Conservation (phyloP, 2,113 vertebrate species). For the Morone saxatilis region DNA sequence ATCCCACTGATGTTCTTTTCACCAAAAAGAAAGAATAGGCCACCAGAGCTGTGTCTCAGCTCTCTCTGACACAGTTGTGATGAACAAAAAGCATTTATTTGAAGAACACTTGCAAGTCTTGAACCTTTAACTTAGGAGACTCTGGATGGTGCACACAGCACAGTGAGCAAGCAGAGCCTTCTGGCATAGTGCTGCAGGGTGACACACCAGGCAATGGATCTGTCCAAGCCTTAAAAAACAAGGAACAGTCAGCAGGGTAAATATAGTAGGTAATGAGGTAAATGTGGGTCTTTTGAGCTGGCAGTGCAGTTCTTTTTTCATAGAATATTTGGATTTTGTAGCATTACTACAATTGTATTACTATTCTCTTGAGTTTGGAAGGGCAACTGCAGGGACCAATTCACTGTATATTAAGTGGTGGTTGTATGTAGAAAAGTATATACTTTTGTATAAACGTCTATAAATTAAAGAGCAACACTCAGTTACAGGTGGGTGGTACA, state of each 20-base stretch:
- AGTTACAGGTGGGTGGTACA: neutral
- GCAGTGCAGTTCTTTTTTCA: conserved; percentile 7
- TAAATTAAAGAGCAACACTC: neutral
- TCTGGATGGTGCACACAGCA: neutral
- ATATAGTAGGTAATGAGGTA: conserved; percentile 4
- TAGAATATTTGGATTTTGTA: conserved; percentile 7
- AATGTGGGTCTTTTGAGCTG: neutral
- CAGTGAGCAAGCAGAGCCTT: conserved; percentile 1
- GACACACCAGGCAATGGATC: conserved; percentile 5
- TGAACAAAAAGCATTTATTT: neutral
- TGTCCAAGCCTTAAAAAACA: conserved; percentile 30
- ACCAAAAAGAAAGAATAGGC: neutral
- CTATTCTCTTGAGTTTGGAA: neutral
- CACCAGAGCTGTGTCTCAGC: neutral
- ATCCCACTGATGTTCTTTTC: neutral
- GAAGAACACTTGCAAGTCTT: neutral
- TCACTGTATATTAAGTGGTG: neutral
- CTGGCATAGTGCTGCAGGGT: conserved; percentile 20
- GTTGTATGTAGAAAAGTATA: neutral
- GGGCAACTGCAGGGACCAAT: no score
- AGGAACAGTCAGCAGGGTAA: neutral
- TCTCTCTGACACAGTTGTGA: neutral
- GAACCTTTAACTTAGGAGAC: neutral
- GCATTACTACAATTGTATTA: neutral
- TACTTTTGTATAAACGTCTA: neutral